phyloP scores from a whole-genome alignment of 2,113 vertebrate species.

The Paramormyrops kingsleyae region DNA sequence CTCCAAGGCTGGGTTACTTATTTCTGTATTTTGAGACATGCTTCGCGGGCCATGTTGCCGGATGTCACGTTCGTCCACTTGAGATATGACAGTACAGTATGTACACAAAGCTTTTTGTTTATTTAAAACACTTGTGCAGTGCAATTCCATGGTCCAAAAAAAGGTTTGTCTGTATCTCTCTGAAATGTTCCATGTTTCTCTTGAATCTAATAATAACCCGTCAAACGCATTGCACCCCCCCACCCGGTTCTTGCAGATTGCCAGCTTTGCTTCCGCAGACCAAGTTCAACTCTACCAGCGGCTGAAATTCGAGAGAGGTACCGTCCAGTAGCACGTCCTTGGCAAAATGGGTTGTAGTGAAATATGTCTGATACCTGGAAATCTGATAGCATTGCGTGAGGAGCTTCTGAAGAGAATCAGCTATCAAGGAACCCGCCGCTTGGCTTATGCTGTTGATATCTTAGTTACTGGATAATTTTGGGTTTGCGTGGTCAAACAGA shows the following conservation, averaged over 20 bases:
- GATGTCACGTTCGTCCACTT: background rate
- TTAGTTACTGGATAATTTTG: background rate
- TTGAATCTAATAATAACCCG: background rate
- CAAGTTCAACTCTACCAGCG: conserved; percentile 78
- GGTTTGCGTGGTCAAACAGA: background rate
- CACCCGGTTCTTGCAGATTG: conserved; percentile 70
- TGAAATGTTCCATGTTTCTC: background rate
- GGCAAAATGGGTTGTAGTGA: background rate
- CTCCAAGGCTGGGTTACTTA: background rate
- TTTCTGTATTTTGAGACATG: background rate
- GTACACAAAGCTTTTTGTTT: background rate
- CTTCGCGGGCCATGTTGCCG: background rate
- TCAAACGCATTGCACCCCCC: background rate
- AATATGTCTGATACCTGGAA: conserved; percentile 34
- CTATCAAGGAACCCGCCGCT: conserved; percentile 25
- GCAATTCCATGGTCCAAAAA: background rate
- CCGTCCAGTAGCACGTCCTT: background rate
- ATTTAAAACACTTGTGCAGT: background rate
- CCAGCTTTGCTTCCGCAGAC: conserved; percentile 70
- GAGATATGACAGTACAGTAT: background rate
- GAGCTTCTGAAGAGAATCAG: conserved; percentile 14
- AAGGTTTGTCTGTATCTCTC: background rate
- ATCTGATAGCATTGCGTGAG: conserved; percentile 18
- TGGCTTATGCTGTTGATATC: background rate
- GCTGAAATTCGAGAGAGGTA: conserved; percentile 88